Evolutionary conservation across 2,888 invertebrate genomes (phyloP), one percentile per base, ranked within the genome.

Genomic region (Euphydryas editha): DNA sequence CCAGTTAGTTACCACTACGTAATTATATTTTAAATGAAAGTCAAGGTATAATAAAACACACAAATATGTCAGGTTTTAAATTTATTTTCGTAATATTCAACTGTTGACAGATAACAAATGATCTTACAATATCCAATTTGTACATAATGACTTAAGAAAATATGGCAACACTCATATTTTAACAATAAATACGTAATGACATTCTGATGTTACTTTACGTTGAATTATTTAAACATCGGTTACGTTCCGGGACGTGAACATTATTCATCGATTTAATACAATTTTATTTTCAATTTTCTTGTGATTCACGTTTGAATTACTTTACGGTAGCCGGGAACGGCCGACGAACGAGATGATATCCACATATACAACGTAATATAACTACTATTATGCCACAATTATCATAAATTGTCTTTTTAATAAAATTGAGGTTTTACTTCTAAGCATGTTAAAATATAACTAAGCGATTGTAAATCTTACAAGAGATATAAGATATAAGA

Each of bases 21-120:
- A 2, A 46, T 18, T 7, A 1, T 20, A 20, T 55, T 55, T 36
- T 36, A 36, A n/a, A 18, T 15, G 18, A 47, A 13, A 20, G 51
- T 7, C 7, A 6, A 30, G 24, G 54, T 1, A 30, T 17, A n/a
- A 72, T 76, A 72, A 86, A 84, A 85, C 80, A 66, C 76, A 78
- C 64, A 68, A 59, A 72, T 68, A 69, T 81, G 74, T 83, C 84
- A 88, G 84, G 81, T 86, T 86, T 90, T 85, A 84, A 86, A 88
- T 90, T 85, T 91, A 92, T 92, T 92, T 92, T 90, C 85, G 83
- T 92, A 92, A 92, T 92, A 91, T 90, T 91, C 90, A 92, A 92
- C 92, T 91, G 92, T 90, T 86, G 92, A 92, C 90, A 91, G 90
- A 91, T 92, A 92, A 92, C 92, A 92, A 92, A 92, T 91, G 90